Conservation (phyloP, 2,113 vertebrate species). For the Limanda limanda region DNA sequence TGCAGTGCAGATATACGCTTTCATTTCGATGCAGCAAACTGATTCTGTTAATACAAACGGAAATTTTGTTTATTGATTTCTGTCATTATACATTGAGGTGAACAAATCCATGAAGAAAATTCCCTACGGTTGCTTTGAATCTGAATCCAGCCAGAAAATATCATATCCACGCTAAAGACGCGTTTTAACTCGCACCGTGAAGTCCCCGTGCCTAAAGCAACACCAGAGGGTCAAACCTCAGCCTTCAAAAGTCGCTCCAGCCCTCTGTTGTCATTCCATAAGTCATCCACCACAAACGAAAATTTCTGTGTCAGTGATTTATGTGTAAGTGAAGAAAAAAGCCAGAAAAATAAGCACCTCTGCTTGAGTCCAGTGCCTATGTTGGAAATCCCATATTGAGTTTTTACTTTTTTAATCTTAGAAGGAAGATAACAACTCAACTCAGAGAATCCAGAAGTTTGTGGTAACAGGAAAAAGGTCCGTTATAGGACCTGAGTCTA, state of each 20-base stretch:
- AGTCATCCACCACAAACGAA: conserved; percentile 71
- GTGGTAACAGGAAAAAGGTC: neutral
- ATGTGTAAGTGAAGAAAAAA: conserved; percentile 52
- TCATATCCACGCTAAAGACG: conserved; percentile 32
- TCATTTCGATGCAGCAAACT: neutral
- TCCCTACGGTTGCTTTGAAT: neutral
- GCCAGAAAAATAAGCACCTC: conserved; percentile 54
- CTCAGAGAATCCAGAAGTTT: conserved; percentile 19
- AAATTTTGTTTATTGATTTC: conserved; percentile 23
- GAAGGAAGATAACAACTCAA: conserved; percentile 21
- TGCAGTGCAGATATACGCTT: neutral
- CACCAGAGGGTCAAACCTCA: conserved; percentile 65
- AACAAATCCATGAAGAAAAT: neutral
- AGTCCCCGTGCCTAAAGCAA: conserved; percentile 69
- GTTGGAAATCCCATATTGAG: conserved; percentile 27
- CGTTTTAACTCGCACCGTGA: neutral
- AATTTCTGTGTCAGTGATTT: conserved; percentile 76
- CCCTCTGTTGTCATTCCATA: conserved; percentile 75
- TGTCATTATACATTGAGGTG: conserved; percentile 26
- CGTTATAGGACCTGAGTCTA: neutral
- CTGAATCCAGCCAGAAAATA: conserved; percentile 10
- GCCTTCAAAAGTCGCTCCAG: conserved; percentile 63
- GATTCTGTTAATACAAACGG: neutral
- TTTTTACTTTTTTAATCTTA: conserved; percentile 28
- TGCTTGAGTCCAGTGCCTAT: conserved; percentile 50